Evolutionary conservation across 1,140 invertebrate genomes (phyloP).

Genomic region (Melipona quadrifasciata): DNA sequence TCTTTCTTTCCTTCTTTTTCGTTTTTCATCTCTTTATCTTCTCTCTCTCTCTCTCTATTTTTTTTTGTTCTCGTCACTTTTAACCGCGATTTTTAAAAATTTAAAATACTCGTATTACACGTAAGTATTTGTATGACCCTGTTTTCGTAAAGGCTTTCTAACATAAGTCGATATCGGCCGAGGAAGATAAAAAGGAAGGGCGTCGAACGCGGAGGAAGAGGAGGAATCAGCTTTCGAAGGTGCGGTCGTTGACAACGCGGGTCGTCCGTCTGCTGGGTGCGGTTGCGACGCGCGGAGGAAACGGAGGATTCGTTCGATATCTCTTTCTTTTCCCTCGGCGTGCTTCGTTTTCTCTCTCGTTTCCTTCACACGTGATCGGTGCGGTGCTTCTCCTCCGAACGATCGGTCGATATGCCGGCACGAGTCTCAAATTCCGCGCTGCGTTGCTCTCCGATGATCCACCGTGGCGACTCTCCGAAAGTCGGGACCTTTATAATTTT

Average conservation of each 20-base stretch:
- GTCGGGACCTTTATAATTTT: background rate
- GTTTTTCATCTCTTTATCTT: conserved; percentile 41
- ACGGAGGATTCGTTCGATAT: background rate
- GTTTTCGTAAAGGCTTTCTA: conserved; percentile 81
- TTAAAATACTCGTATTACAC: conserved; percentile 79
- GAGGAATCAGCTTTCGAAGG: conserved; percentile 28
- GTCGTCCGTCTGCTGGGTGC: conserved; percentile 17
- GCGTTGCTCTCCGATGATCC: background rate
- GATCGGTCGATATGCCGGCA: no score
- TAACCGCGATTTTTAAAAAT: conserved; percentile 71
- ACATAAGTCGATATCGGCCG: conserved; percentile 77
- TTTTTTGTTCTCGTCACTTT: conserved; percentile 52
- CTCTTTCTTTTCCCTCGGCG: background rate
- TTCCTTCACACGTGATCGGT: no score
- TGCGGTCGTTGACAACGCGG: background rate
- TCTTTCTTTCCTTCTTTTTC: conserved; percentile 37
- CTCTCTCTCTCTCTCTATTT: background rate
- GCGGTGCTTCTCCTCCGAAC: background rate
- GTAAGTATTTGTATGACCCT: conserved; percentile 80
- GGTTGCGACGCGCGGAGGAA: conserved; percentile 10
- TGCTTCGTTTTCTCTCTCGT: background rate
- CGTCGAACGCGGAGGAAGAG: conserved; percentile 40
- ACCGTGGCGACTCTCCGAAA: no score
- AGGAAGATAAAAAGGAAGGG: conserved; percentile 60
- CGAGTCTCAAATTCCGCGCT: background rate